phyloP scores from a whole-genome alignment of 2,113 vertebrate genomes.

The Uropsilus gracilis region DNA sequence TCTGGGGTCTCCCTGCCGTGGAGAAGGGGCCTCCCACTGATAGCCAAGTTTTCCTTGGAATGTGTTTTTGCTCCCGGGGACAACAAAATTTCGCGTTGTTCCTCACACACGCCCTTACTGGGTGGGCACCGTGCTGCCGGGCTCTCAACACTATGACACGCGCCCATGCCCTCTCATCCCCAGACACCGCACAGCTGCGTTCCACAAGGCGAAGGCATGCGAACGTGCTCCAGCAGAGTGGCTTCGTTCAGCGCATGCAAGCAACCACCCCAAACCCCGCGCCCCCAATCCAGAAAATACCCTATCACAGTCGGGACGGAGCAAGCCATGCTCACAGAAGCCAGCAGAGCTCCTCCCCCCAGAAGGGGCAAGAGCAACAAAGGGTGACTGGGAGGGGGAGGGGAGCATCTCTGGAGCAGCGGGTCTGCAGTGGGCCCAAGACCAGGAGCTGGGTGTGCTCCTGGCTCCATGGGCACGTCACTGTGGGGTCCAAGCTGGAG shows the following conservation, averaged over 20 bases:
- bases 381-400: accelerated
- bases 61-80: neutral
- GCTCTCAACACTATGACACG: neutral
- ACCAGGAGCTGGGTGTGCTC: too few species aligned
- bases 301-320: too few species aligned
- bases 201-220: neutral
- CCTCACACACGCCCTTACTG: neutral
- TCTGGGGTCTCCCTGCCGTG: too few species aligned
- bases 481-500: too few species aligned
- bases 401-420: accelerated
- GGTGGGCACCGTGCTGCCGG: neutral
- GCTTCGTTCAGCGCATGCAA: neutral
- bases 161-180: neutral
- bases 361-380: neutral
- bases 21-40: neutral
- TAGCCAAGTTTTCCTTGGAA: neutral
- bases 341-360: neutral
- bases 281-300: neutral
- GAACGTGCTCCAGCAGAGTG: neutral
- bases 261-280: neutral
- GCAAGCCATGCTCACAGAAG: neutral
- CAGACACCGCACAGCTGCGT: neutral
- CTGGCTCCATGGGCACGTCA: too few species aligned
- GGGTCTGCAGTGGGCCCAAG: neutral
- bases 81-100: neutral